Evolutionary conservation across 2,888 invertebrate species (phyloP).

Genomic region (Meta bourneti): DNA sequence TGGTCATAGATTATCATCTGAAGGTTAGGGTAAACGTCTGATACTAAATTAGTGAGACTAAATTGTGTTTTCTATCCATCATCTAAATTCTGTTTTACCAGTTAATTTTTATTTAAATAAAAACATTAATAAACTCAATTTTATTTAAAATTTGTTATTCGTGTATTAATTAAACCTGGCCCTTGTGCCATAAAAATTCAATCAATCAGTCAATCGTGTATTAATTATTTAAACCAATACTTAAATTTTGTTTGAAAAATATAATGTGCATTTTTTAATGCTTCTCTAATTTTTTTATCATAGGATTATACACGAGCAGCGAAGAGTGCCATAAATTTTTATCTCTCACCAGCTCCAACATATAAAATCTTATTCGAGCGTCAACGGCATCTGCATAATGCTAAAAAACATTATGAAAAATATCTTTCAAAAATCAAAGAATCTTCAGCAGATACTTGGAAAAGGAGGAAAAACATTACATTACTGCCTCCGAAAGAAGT

Average conservation of each 20-base stretch:
- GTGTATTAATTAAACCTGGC: too few relatives aligned
- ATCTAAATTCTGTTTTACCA: too few relatives aligned
- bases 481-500: slow-evolving; percentile 39
- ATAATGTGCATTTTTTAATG: not conserved
- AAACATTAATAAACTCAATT: too few relatives aligned
- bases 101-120: too few relatives aligned
- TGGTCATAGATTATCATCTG: too few relatives aligned
- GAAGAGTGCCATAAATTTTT: slow-evolving; percentile 81
- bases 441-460: not conserved
- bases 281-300: not conserved
- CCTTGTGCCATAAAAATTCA: too few relatives aligned
- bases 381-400: slow-evolving; percentile 55
- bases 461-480: slow-evolving; percentile 50
- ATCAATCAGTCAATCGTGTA: too few relatives aligned
- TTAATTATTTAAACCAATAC: not conserved
- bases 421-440: slow-evolving; percentile 40
- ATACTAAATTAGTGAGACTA: too few relatives aligned
- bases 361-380: slow-evolving; percentile 80
- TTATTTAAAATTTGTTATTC: too few relatives aligned
- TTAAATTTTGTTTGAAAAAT: not conserved
- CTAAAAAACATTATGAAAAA: slow-evolving; percentile 64
- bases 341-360: slow-evolving; percentile 80
- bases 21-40: too few relatives aligned
- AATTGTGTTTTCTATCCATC: too few relatives aligned
- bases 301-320: slow-evolving; percentile 81